Conservation (phyloP, 2,113 vertebrate genomes). For the Rhynchopsitta pachyrhyncha region DNA sequence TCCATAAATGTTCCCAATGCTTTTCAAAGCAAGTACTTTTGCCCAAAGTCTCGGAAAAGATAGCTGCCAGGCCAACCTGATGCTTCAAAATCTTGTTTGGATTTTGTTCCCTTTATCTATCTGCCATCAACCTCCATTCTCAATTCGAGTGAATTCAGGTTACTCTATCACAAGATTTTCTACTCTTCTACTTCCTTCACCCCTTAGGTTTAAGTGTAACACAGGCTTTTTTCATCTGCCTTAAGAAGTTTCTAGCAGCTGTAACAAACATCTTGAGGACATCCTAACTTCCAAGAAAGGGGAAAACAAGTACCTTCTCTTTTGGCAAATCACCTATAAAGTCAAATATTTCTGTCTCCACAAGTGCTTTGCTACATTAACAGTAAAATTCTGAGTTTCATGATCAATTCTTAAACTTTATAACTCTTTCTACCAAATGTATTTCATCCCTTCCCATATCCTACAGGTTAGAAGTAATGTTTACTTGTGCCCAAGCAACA, state of each 20-base stretch:
- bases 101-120: background rate
- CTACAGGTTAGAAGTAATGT: background rate
- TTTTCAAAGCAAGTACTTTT: background rate
- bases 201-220: background rate
- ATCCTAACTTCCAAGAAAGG: background rate
- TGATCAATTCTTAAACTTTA: background rate
- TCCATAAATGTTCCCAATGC: background rate
- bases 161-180: background rate
- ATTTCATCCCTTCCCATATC: background rate
- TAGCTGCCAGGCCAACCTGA: background rate
- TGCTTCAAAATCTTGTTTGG: background rate
- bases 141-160: background rate
- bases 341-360: background rate
- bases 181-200: background rate
- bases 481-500: background rate
- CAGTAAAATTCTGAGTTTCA: background rate
- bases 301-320: background rate
- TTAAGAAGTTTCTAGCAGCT: background rate
- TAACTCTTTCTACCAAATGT: background rate
- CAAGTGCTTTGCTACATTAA: background rate
- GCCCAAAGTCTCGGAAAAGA: background rate
- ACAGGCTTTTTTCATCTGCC: background rate
- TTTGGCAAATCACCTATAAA: background rate
- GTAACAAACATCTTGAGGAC: background rate
- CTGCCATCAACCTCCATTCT: background rate